Percentiles rank a stretch among this genome's conserved stretches.
Evolutionary conservation across 2,113 vertebrate genomes (phyloP).

Genomic region (Hippopotamus amphibius): DNA sequence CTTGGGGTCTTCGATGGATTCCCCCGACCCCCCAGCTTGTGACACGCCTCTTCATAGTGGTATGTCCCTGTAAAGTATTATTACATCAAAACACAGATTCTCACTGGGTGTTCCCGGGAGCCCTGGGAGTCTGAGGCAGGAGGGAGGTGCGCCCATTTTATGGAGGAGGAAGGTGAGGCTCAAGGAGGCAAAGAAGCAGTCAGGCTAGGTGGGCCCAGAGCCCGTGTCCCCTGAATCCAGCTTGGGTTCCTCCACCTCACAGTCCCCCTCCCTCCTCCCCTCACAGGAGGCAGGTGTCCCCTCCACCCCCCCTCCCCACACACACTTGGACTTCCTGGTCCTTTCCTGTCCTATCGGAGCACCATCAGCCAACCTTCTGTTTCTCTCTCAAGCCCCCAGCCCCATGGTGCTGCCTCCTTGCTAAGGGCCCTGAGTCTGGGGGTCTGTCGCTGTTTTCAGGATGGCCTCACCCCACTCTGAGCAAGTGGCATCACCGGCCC

Average conservation of each 20-base stretch:
- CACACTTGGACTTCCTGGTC: not conserved
- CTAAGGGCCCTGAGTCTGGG: not conserved
- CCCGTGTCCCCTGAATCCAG: not conserved
- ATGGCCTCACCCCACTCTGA: not conserved
- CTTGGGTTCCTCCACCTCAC: not conserved
- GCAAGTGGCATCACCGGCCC: not conserved
- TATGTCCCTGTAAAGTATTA: not conserved
- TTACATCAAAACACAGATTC: not conserved
- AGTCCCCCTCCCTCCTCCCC: not conserved
- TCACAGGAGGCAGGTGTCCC: not conserved
- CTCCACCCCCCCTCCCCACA: fast-evolving
- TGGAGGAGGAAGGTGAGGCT: slow-evolving; percentile 29
- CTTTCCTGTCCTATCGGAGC: not conserved
- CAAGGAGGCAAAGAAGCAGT: not conserved
- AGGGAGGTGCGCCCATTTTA: not conserved
- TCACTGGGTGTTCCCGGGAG: not conserved
- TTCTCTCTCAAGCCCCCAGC: not conserved
- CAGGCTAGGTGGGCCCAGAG: not conserved
- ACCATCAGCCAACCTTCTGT: not conserved
- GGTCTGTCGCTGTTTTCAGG: not conserved
- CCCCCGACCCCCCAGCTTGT: too few relatives aligned
- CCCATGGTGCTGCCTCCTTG: not conserved
- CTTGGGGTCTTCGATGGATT: not conserved
- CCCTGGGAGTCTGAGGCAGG: not conserved
- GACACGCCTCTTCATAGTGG: not conserved